Evolutionary conservation across 2,888 invertebrate species (phyloP), one percentile per base, ranked within the genome.

Genomic region (Paralinhomoeus sp.): DNA sequence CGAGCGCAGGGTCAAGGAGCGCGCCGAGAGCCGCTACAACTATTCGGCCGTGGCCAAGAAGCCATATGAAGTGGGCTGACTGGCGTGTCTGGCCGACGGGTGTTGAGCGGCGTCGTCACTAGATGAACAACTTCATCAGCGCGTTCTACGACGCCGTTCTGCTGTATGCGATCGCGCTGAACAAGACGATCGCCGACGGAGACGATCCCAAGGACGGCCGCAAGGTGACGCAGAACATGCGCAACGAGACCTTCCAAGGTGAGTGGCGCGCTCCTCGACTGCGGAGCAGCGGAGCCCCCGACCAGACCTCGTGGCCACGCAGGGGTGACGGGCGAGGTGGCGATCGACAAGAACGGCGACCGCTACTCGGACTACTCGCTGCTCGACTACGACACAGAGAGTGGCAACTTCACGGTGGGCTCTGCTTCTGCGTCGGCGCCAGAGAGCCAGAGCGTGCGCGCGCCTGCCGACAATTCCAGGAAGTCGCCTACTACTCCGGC

Each of bases 81-180:
- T 12, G 12, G 5, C 12, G 5, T 5, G 27, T 27, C 12, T 27
- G 27, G 7, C 27, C 27, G 27, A 27, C 27, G 12, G 12, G 5
- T 27, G 27, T 27, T 5, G 27, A 27, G 12, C 7, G 7, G 27
- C 27, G 5, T 12, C 27, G 13, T 27, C 1, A 56, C 21, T 55
- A 80, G 53, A 80, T 87, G 36, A 84, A 84, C 48, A 80, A 82
- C 34, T 85, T 83, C 64, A 84, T 85, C 42, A 81, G 82, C 1
- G 85, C 89, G 2, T 84, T 93, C 66, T 87, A 89, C 65, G 91
- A 97, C 58, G 89, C 89, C 0, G 83, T 93, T 13, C 71, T 91
- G 0, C 73, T 97, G 34, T 93, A 89, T 64, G 81, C 85, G 0
- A 71, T 80, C 45, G 87, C 87, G 0, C 68, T 93, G 9, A 87